Percentiles rank a stretch among this genome's conserved stretches.
Evolutionary conservation across 2,113 vertebrate genomes (phyloP).

Genomic region (Lophochroa leadbeateri): DNA sequence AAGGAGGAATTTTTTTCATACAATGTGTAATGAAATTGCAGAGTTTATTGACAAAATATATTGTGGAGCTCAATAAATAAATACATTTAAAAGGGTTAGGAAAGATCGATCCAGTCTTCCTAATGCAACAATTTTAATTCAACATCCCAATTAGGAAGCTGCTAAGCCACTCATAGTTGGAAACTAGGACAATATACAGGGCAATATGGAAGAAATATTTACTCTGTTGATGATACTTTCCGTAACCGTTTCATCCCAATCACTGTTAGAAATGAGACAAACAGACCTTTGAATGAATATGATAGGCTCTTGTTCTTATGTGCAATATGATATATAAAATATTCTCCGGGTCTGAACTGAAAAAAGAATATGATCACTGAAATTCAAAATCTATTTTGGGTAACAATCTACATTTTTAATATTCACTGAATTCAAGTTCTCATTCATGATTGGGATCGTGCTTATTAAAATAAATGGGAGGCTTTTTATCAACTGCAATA

Average conservation of each 20-base stretch:
- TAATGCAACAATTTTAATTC: neutral
- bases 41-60: neutral
- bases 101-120: neutral
- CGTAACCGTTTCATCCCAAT: neutral
- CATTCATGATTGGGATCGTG: neutral
- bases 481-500: neutral
- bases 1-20: neutral
- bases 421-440: constrained; percentile 1
- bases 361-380: neutral
- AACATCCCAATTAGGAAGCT: neutral
- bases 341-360: neutral
- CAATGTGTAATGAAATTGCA: neutral
- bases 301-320: neutral
- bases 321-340: neutral
- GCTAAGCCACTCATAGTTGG: neutral
- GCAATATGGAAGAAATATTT: neutral
- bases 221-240: neutral
- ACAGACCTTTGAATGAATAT: neutral
- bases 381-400: neutral
- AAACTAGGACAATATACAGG: neutral
- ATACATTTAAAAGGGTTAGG: neutral
- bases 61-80: neutral
- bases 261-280: neutral
- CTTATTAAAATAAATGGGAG: neutral
- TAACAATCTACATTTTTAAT: constrained; percentile 1